Base-by-base conservation (phyloP, 2,888 invertebrate genomes). In the Thymelicus acteon region DNA sequence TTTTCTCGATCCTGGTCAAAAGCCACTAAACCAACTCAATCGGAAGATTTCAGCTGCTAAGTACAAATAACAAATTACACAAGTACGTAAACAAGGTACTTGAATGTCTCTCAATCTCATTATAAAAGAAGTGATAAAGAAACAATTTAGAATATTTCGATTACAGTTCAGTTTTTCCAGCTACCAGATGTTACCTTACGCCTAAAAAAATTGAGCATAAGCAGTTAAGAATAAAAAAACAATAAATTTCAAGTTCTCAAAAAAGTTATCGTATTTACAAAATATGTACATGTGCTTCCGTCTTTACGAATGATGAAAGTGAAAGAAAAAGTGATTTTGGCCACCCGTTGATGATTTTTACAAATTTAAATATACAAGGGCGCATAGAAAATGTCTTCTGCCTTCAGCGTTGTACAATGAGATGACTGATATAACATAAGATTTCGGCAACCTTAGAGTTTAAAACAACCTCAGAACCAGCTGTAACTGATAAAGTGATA, bases 151-250 rank as follows among this genome's bases (percentile, higher is more conserved):
- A 75, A 70, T 80, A 83, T 79, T 82, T 82, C 83, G 64, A 75
- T 68, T 81, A 84, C 80, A 83, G 82, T 84, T 80, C 82, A 80
- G 73, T 78, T 76, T 77, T 78, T 78, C 79, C 81, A 79, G 76
- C 82, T 83, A 83, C 83, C 81, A 79, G 76, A 79, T 76, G 79
- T 78, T 77, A 78, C 79, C 88, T 90, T 89, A 89, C 80, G 80
- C 83, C 87, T 91, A 90, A 85, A 86, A 87, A 88, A 92, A 89
- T 93, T 93, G 93, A 93, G 93, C 93, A 91, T 87, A 93, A 92
- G 93, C 92, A 89, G 86, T 89, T 86, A 84, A 87, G 82, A 89
- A 85, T 87, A 87, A 86, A 81, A 82, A 85, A 79, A 80, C 78
- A 83, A 88, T 84, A 85, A 87, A 81, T 84, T 88, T 82, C 77